Base-by-base conservation (phyloP, 2,113 vertebrate species). In the Bufo gargarizans region DNA sequence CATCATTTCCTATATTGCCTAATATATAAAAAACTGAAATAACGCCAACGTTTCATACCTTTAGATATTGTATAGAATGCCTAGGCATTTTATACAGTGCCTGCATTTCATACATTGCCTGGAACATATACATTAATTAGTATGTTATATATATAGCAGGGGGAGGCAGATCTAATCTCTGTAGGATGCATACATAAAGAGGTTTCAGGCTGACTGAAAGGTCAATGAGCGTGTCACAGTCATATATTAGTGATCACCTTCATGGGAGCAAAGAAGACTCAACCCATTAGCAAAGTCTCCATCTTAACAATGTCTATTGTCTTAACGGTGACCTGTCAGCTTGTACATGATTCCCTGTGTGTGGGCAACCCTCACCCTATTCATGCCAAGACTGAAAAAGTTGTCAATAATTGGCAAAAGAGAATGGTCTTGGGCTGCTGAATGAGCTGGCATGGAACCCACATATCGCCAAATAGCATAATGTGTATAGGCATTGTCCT, bases 171-270 rank as follows among this genome's bases (percentile, higher is more conserved):
- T 7, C 69, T 72, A 72, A 72, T 45, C 71, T 47, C 71, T 74
- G 71, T 74, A 74, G 43, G 71, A 74, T 45, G 71, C 71, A 74
- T 74, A 45, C 45, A 14, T 74, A 47, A 74, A 72, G 4, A 72
- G 33, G 11, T 45, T 13, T 45, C 22, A 45, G 71, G 71, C 71
- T 74, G 71, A 74, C 8, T 47, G 43, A 74, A 74, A 74, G 43
- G 71, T 47, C 43, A 74, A 47, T 45, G 43, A 45, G 43, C 17
- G 43, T 47, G 71, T 74, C 71, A 47, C 43, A 74, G 12, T 47
- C 43, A 74, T 74, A 17, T 47, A 45, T 74, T 74, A 74, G 71
- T 74, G 45, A 74, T 74, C 71, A 74, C 43, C 13, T 74, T 74
- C 71, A 17, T 47, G 71, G 16, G 47, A 74, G 71, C 17, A 49